Conservation (phyloP, 1,140 invertebrate species). For the Coptotermes formosanus region DNA sequence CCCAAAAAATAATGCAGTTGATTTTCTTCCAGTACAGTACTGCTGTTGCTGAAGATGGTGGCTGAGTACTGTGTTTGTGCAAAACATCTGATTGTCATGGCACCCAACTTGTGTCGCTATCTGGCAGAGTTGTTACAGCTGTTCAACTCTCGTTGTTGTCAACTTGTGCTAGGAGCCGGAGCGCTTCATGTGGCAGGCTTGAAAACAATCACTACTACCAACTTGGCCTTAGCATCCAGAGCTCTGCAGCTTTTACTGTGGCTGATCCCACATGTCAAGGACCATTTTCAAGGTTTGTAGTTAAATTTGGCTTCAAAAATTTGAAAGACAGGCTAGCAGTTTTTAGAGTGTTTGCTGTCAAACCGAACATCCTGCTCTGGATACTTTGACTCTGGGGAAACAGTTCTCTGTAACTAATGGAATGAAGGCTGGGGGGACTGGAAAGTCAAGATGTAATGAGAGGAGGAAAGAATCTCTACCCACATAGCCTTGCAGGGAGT, state of each 20-base stretch:
- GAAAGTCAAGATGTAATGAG: too few relatives aligned
- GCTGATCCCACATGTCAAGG: constrained; percentile 68
- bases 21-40: constrained; percentile 53
- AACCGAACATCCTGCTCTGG: too few relatives aligned
- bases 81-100: constrained; percentile 55
- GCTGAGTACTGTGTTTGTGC: constrained; percentile 86
- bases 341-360: too few relatives aligned
- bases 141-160: constrained; percentile 92
- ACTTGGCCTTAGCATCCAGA: constrained; percentile 87
- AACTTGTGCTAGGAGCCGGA: constrained; percentile 92
- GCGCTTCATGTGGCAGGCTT: constrained; percentile 91
- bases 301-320: too few relatives aligned
- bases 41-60: constrained; percentile 81
- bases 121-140: constrained; percentile 83
- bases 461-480: too few relatives aligned
- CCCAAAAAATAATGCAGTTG: not conserved
- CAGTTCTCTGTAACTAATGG: too few relatives aligned
- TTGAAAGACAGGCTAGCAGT: too few relatives aligned
- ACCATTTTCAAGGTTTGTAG: constrained; percentile 58
- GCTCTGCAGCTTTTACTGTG: constrained; percentile 80
- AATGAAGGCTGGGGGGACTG: too few relatives aligned
- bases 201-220: constrained; percentile 95
- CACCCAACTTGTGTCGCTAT: constrained; percentile 75
- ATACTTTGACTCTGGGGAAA: too few relatives aligned
- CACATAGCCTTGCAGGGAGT: too few relatives aligned